A percentile compares a stretch with the other conserved stretches of the same genome.
These are phyloP conservation scores for Tenualosa ilisha DNA, from an alignment of 2,797 vertebrate species.

Conservation along the genomic window DNA sequence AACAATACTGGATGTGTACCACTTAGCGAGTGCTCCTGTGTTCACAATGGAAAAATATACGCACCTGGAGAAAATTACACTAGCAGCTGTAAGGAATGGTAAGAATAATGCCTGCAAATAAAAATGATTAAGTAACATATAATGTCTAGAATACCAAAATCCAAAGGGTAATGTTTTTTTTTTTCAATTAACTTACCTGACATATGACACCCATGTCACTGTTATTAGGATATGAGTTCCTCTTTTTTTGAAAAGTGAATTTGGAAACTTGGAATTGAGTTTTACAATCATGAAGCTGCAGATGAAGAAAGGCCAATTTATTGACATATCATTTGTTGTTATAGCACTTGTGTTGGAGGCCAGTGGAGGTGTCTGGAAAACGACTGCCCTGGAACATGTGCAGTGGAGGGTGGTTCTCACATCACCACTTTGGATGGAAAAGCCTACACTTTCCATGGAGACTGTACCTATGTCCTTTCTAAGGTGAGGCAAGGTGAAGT, in stretches of 20 bases:
- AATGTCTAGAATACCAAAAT: not conserved
- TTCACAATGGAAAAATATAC: slow-evolving; percentile 59
- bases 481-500: slow-evolving; percentile 63
- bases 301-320: too few species aligned
- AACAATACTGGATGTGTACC: slow-evolving; percentile 63
- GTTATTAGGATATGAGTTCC: too few species aligned
- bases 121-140: not conserved
- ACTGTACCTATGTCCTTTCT: slow-evolving; percentile 80
- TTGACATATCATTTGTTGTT: not conserved
- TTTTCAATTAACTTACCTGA: too few species aligned
- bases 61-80: slow-evolving; percentile 63
- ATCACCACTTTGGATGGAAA: slow-evolving; percentile 81
- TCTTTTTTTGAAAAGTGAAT: too few species aligned
- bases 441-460: slow-evolving; percentile 81
- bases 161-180: not conserved
- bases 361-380: slow-evolving; percentile 78
- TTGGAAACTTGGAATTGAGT: too few species aligned
- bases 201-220: too few species aligned
- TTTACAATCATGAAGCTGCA: too few species aligned
- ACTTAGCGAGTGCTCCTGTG: slow-evolving; percentile 64
- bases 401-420: slow-evolving; percentile 82
- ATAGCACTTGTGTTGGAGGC: slow-evolving; percentile 73
- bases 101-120: slow-evolving; percentile 34
- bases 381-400: slow-evolving; percentile 79
- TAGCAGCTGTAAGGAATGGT: slow-evolving; percentile 68